Base-by-base conservation (phyloP, 2,113 vertebrate species). In the Nothobranchius furzeri region DNA sequence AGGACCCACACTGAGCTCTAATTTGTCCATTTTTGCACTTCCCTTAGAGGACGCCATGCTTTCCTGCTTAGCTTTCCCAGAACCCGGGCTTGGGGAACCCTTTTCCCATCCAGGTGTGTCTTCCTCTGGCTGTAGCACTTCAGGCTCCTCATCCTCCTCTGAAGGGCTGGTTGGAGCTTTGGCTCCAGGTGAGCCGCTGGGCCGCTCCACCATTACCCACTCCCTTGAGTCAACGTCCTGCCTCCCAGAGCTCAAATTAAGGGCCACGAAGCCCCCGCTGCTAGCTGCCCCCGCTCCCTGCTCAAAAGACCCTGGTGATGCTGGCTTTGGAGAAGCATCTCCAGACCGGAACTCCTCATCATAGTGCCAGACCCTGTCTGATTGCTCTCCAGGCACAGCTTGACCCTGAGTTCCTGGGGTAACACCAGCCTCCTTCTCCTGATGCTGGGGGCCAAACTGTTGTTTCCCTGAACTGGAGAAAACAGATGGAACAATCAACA, bases 151-250 rank as follows among this genome's bases (percentile, higher is more conserved):
- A 1, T 96, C 96, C 65, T 97, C 96, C 81, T 96, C 95, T 6
- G 96, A 98, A 9, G 96, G 97, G 78, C 93, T 97, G 82, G 91
- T 91, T 73, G 92, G 93, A 6, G 64, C 89, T 91, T 95, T 98
- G 79, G 92, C 92, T 48, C 92, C 94, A 0, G 82, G 93, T 67
- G 73, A 95, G 90, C 83, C 88, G 6, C 78, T 17, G 60, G 95
- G 95, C 47, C 95, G 94, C 81, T 98, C 97, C 86, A 99, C 94
- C 87, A 99, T 94, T 55, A 99, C 96, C 97, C 98, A 99, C 75
- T 99, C 98, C 77, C 93, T 95, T 37, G 96, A 96, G 91, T 98
- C 97, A 73, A 95, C 71, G 24, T 99, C 96, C 75, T 97, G 96
- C 83, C 91, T 94, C 83, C 93, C 95, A 73, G 96, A 97, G 90